Evolutionary conservation across 1,140 invertebrate species (phyloP).

Genomic region (Drosophila rhopaloa): DNA sequence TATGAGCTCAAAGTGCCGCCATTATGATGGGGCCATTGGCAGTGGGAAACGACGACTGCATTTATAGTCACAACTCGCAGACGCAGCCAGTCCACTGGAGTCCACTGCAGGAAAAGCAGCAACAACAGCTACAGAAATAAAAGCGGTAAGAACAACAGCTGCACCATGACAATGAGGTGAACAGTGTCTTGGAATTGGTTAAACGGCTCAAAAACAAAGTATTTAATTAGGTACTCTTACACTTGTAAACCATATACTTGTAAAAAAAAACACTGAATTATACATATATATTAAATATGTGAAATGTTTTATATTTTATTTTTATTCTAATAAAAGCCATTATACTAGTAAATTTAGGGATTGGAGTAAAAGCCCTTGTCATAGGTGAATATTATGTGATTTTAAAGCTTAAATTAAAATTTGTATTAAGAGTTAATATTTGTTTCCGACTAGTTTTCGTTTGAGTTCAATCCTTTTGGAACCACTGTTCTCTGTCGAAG

Average conservation of each 20-base stretch:
- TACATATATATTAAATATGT: too few relatives aligned
- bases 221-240: too few relatives aligned
- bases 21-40: constrained; percentile 58
- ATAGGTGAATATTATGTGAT: too few relatives aligned
- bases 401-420: too few relatives aligned
- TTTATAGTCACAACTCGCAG: constrained; percentile 50
- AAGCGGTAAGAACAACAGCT: constrained; percentile 57
- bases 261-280: too few relatives aligned
- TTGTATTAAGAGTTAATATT: too few relatives aligned
- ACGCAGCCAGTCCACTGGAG: constrained; percentile 42
- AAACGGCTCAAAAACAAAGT: background rate
- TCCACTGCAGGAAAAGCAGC: constrained; percentile 50
- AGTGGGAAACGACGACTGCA: constrained; percentile 50
- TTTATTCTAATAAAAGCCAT: too few relatives aligned
- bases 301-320: too few relatives aligned
- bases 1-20: constrained; percentile 77
- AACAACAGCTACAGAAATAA: constrained; percentile 40
- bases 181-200: constrained; percentile 16
- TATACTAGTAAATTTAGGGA: too few relatives aligned
- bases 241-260: too few relatives aligned
- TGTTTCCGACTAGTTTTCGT: background rate
- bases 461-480: background rate
- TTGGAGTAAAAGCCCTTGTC: too few relatives aligned
- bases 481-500: constrained; percentile 60
- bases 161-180: constrained; percentile 47